Evolutionary conservation across 2,888 invertebrate species (phyloP).

Genomic region (Aphrophora alni): DNA sequence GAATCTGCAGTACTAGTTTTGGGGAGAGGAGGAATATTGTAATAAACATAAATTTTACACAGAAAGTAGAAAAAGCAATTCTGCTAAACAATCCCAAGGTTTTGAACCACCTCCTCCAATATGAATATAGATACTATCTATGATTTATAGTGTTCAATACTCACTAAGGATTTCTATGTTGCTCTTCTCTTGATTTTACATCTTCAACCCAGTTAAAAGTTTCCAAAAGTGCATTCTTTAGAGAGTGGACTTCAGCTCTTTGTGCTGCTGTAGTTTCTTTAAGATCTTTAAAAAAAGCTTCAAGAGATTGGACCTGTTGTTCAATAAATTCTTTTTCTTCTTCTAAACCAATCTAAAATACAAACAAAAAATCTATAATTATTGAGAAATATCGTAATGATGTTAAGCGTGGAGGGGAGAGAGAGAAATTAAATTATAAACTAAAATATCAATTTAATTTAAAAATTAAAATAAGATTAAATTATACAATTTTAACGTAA

Average conservation of each 20-base stretch:
- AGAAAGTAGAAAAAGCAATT: too few relatives aligned
- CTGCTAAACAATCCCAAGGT: too few relatives aligned
- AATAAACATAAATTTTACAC: too few relatives aligned
- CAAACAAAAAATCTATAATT: conserved; percentile 13
- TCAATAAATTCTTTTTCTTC: conserved; percentile 64
- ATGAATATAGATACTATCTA: too few relatives aligned
- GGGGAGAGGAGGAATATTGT: too few relatives aligned
- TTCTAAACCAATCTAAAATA: conserved; percentile 60
- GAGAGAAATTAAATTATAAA: too few relatives aligned
- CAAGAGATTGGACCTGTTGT: conserved; percentile 61
- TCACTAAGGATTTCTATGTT: conserved; percentile 52
- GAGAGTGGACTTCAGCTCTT: conserved; percentile 64
- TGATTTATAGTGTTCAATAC: not conserved
- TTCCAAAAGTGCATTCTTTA: conserved; percentile 60
- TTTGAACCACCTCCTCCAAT: too few relatives aligned
- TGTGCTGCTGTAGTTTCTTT: conserved; percentile 66
- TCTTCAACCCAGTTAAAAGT: conserved; percentile 66
- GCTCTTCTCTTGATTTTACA: conserved; percentile 58
- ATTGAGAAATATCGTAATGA: conserved; percentile 11
- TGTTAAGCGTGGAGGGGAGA: too few relatives aligned
- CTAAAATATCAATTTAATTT: too few relatives aligned
- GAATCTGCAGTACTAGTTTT: too few relatives aligned
- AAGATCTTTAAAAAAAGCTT: conserved; percentile 68
- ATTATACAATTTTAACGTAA: too few relatives aligned
- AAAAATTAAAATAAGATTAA: too few relatives aligned